A percentile compares a stretch with the other conserved stretches of the same genome.
These are phyloP conservation scores for Platycheirus rosarum DNA, from an alignment of 2,888 invertebrate species.

Conservation along the genomic window DNA sequence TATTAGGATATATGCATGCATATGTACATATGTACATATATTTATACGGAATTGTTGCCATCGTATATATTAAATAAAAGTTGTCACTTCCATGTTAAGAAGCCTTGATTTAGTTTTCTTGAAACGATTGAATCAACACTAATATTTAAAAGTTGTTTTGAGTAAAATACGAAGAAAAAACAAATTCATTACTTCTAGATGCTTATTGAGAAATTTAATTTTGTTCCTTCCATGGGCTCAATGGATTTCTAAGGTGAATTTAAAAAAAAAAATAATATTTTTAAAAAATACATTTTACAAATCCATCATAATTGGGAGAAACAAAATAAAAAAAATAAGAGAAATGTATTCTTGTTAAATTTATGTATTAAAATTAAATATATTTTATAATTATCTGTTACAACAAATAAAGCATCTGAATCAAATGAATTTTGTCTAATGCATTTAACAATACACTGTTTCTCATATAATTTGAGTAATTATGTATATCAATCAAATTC, in stretches of 20 bases:
- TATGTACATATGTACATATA: background rate
- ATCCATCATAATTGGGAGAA: conserved; percentile 12
- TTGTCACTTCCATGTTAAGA: conserved; percentile 10
- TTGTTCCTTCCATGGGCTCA: conserved; percentile 80
- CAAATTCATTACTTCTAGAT: conserved; percentile 54
- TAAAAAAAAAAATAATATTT: conserved; percentile 75
- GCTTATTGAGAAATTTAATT: conserved; percentile 44
- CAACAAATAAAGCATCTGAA: conserved; percentile 46
- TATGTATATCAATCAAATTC: conserved; percentile 42
- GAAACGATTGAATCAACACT: background rate
- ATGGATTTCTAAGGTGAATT: conserved; percentile 79
- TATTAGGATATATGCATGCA: background rate
- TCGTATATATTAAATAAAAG: conserved; percentile 13
- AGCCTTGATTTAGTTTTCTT: conserved; percentile 1
- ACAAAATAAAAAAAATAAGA: conserved; percentile 8
- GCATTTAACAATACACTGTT: conserved; percentile 20
- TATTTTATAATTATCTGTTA: conserved; percentile 31
- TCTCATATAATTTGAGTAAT: conserved; percentile 49
- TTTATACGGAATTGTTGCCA: background rate
- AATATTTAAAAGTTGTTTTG: background rate
- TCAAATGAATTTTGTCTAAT: conserved; percentile 41
- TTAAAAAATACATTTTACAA: conserved; percentile 39
- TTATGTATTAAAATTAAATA: conserved; percentile 19
- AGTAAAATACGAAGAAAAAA: background rate
- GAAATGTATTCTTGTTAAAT: conserved; percentile 39